Conservation (phyloP, 2,113 vertebrate species). For the Laterallus jamaicensis region DNA sequence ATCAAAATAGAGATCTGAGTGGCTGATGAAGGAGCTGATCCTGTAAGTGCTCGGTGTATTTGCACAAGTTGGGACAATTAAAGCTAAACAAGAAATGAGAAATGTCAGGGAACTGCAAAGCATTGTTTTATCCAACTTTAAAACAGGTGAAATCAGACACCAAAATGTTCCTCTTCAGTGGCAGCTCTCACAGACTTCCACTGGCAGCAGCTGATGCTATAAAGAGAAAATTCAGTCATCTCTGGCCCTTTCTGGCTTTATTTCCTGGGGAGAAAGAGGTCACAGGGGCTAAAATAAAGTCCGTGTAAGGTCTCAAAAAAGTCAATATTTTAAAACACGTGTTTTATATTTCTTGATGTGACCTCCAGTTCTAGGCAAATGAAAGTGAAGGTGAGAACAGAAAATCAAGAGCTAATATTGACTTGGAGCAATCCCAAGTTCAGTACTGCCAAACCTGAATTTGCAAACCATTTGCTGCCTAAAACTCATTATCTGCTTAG, state of each 20-base stretch:
- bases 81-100: background rate
- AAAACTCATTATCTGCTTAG: background rate
- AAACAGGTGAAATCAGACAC: background rate
- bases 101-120: background rate
- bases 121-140: background rate
- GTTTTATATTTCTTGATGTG: background rate
- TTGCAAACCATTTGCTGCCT: background rate
- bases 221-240: background rate
- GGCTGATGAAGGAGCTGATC: background rate
- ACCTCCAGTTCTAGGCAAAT: background rate
- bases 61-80: background rate
- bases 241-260: background rate
- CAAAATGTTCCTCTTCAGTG: background rate
- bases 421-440: background rate
- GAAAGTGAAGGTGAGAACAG: background rate
- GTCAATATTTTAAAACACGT: background rate
- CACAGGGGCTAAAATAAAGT: background rate
- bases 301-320: background rate
- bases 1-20: background rate
- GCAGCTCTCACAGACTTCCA: background rate
- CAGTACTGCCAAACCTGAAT: background rate
- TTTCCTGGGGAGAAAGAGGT: background rate
- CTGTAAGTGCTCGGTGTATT: background rate
- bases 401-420: background rate
- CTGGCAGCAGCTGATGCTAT: background rate